Evolutionary conservation across 1,140 invertebrate genomes (phyloP).

Genomic region (Rhopalosiphum maidis): DNA sequence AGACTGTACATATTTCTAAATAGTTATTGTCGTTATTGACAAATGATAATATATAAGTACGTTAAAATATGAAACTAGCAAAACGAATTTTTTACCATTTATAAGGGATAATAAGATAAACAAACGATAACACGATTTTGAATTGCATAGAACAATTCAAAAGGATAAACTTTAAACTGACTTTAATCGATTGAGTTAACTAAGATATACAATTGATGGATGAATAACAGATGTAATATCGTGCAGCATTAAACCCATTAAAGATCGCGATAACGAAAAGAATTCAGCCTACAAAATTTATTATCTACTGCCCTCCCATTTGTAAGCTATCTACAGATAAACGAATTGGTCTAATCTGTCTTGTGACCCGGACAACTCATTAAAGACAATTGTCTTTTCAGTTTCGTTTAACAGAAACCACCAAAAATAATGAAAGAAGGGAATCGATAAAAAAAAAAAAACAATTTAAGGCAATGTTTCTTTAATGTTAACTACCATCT

Average conservation of each 20-base stretch:
- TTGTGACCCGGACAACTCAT: background rate
- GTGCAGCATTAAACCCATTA: slow-evolving; percentile 4
- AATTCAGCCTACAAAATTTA: slow-evolving; percentile 27
- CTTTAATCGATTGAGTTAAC: background rate
- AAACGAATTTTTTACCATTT: background rate
- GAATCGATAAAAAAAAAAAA: background rate
- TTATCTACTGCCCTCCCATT: slow-evolving; percentile 20
- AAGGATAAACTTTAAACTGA: background rate
- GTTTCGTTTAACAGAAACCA: background rate
- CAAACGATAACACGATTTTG: background rate
- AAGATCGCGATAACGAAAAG: background rate
- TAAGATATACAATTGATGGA: slow-evolving; percentile 26
- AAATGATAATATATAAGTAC: background rate
- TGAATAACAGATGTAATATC: background rate
- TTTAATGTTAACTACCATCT: background rate
- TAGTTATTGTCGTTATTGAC: too few relatives aligned
- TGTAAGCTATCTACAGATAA: background rate
- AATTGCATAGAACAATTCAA: background rate
- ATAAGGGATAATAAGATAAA: background rate
- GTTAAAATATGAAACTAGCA: background rate
- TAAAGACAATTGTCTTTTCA: background rate
- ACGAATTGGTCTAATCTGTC: slow-evolving; percentile 3
- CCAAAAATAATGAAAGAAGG: background rate
- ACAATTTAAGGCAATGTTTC: background rate
- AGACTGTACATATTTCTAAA: too few relatives aligned